Conservation (phyloP, 2,888 invertebrate species). For the Morpho deidamia region DNA sequence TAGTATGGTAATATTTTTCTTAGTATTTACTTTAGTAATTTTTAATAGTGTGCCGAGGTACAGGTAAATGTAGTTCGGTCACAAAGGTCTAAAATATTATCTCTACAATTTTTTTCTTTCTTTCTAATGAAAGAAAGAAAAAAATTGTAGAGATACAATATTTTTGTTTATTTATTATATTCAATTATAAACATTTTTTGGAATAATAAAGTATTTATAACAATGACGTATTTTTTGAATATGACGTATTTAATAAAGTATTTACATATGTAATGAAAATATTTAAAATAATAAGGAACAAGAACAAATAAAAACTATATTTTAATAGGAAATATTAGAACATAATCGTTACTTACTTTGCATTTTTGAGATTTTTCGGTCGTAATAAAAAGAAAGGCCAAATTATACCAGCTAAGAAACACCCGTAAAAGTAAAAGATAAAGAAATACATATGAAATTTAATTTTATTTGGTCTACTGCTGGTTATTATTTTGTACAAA, state of each 20-base stretch:
- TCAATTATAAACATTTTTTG: too few species aligned
- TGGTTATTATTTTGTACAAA: slow-evolving; percentile 42
- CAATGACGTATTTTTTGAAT: not conserved
- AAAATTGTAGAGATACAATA: too few species aligned
- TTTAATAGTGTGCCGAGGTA: too few species aligned
- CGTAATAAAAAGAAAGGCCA: slow-evolving; percentile 52
- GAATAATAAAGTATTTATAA: too few species aligned
- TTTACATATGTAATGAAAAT: not conserved
- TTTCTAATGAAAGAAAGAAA: too few species aligned
- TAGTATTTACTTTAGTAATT: too few species aligned
- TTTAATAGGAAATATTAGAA: not conserved
- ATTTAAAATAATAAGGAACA: not conserved
- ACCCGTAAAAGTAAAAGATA: slow-evolving; percentile 40
- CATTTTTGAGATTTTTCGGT: slow-evolving; percentile 55
- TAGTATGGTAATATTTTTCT: too few species aligned
- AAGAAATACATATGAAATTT: slow-evolving; percentile 47
- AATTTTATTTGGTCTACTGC: slow-evolving; percentile 41
- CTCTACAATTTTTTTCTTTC: too few species aligned
- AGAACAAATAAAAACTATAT: not conserved
- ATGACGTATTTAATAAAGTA: not conserved
- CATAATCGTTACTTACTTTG: slow-evolving; percentile 48
- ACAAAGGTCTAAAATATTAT: too few species aligned
- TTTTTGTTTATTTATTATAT: too few species aligned
- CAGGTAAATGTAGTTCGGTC: too few species aligned
- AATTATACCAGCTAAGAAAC: slow-evolving; percentile 34